phyloP scores from a whole-genome alignment of 2,113 vertebrate species.

The Apus apus region DNA sequence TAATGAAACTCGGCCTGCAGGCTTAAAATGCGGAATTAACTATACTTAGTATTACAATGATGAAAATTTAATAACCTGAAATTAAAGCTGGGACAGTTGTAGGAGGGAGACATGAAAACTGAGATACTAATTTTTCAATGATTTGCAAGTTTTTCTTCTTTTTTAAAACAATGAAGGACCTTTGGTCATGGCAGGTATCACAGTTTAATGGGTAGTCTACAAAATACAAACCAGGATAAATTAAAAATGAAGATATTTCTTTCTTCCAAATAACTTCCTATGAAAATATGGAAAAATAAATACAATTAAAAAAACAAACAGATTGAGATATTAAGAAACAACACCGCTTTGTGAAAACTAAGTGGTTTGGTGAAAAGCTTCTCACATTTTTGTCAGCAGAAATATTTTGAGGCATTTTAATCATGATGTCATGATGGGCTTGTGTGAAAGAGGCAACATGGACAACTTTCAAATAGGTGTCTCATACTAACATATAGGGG shows the following conservation, averaged over 20 bases:
- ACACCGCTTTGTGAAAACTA: not conserved
- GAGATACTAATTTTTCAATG: not conserved
- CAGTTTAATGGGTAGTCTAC: not conserved
- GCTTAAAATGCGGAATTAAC: slow-evolving; percentile 46
- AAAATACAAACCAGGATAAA: not conserved
- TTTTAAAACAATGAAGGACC: not conserved
- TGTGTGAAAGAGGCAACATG: not conserved
- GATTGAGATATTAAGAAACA: not conserved
- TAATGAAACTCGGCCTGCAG: slow-evolving; percentile 19
- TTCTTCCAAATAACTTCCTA: not conserved
- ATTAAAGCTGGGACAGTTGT: not conserved
- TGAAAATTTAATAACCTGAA: slow-evolving; percentile 38
- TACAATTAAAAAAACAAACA: not conserved
- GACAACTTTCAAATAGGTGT: not conserved
- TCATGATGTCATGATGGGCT: not conserved
- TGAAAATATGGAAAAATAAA: not conserved
- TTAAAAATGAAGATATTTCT: not conserved
- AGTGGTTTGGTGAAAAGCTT: not conserved
- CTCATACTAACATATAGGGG: not conserved
- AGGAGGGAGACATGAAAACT: not conserved
- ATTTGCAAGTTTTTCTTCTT: not conserved
- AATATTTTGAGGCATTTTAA: not conserved
- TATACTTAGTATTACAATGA: not conserved
- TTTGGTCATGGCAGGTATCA: not conserved
- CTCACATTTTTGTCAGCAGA: not conserved